Percentiles rank a stretch among this genome's conserved stretches.
phyloP scores from a whole-genome alignment of 2,888 invertebrate species.

The Cremastobaeus sp. region DNA sequence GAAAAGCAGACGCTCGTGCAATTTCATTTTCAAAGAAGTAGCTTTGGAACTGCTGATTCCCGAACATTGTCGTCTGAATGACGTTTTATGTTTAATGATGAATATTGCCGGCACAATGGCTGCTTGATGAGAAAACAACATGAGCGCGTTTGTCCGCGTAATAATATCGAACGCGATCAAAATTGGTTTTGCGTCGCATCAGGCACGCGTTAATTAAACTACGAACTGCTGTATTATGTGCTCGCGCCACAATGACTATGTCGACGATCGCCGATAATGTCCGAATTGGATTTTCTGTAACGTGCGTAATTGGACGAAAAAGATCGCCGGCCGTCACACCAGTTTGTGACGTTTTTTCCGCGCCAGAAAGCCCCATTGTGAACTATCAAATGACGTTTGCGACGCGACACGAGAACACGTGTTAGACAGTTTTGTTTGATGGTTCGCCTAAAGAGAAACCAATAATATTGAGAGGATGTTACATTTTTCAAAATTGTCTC shows the following conservation, averaged over 20 bases:
- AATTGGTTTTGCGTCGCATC: conserved; percentile 44
- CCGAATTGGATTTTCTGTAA: too few species aligned
- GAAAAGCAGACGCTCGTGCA: conserved; percentile 41
- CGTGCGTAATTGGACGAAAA: not conserved
- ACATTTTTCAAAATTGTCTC: conserved; percentile 26
- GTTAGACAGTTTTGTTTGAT: conserved; percentile 13
- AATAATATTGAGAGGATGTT: conserved; percentile 19
- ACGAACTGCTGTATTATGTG: conserved; percentile 46
- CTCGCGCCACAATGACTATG: conserved; percentile 36
- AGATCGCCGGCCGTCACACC: too few species aligned
- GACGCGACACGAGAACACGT: conserved; percentile 11
- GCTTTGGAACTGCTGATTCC: conserved; percentile 2
- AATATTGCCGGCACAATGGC: conserved; percentile 42
- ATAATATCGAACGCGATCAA: conserved; percentile 57
- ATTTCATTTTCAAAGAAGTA: conserved; percentile 39
- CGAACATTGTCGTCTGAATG: conserved; percentile 25
- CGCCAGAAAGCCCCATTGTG: too few species aligned
- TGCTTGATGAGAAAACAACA: conserved; percentile 55
- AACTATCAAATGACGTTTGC: conserved; percentile 11
- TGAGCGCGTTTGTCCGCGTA: conserved; percentile 47
- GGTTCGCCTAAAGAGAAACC: conserved; percentile 7
- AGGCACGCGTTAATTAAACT: conserved; percentile 57
- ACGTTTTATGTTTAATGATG: conserved; percentile 52
- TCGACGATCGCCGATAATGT: too few species aligned
- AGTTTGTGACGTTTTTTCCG: too few species aligned